Evolutionary conservation across 1,140 invertebrate species (phyloP).

Genomic region (Papilio polyxenes): DNA sequence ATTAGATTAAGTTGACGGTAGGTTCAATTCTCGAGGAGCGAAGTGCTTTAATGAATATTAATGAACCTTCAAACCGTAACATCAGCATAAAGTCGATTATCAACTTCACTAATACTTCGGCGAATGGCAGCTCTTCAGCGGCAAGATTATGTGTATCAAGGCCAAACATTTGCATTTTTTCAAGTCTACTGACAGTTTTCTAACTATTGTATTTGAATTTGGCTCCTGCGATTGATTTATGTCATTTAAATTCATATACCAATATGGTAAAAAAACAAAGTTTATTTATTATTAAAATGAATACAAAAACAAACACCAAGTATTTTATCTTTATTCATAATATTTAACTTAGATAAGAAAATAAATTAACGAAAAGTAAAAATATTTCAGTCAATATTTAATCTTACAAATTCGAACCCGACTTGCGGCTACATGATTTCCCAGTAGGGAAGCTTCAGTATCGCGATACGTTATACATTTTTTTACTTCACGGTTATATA

Average conservation of each 20-base stretch:
- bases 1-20: not conserved
- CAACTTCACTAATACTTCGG: not conserved
- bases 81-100: conserved; percentile 13
- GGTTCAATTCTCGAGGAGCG: not conserved
- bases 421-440: conserved; percentile 25
- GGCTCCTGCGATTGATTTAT: not conserved
- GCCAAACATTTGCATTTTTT: not conserved
- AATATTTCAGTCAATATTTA: conserved; percentile 7
- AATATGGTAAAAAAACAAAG: no score
- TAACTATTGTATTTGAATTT: not conserved
- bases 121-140: not conserved
- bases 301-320: not conserved
- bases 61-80: conserved; percentile 2
- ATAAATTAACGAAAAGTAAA: not conserved
- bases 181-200: not conserved
- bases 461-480: conserved; percentile 2
- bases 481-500: not conserved
- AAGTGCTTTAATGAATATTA: conserved; percentile 12
- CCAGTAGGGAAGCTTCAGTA: conserved; percentile 1
- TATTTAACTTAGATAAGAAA: conserved; percentile 12
- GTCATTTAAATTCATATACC: no score
- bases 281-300: not conserved
- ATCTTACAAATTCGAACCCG: conserved; percentile 10
- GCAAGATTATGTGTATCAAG: not conserved
- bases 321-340: not conserved